Base-by-base conservation (phyloP, 2,888 invertebrate species). In the Oscheius sp. region DNA sequence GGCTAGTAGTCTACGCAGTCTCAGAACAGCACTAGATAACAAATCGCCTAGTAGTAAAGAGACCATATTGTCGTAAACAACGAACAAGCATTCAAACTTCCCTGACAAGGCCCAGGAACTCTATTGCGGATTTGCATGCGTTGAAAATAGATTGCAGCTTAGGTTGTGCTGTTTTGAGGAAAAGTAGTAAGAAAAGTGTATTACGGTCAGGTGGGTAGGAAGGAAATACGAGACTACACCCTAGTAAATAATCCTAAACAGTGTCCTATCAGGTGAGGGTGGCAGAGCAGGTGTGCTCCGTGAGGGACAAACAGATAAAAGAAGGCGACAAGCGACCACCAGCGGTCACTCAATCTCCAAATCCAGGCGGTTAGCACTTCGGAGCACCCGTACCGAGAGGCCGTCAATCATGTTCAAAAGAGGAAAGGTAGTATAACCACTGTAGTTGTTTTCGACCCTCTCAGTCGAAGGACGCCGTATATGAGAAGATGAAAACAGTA, bases 301-400 rank as follows among this genome's bases (percentile, higher is more conserved):
- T 50, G 65, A 50, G 51, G 33, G 65, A 65, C 65, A 65, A 65
- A 65, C 65, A 68, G 55, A 68, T 68, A 68, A 55, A 55, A 68
- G 37, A 51, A 68, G 53, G 55, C 55, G 68, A 68, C 53, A 68
- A 53, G 53, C 68, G 11, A 55, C 53, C 63, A 63, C 63, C 42
- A 63, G 48, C 63, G 63, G 63, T 63, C 63, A 63, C n/a, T 50
- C 50, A 47, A 35, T 4, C 37, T 35, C 11, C 7, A n/a, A 47
- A n/a, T 21, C 48, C n/a, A 29, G 5, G 37, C 2, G 10, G 10
- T 63, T 63, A 47, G 48, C 63, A 63, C 63, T 48, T 63, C 47
- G n/a, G 9, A 48, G 63, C n/a, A 47, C 48, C 29, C 35, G 1
- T 42, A 35, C 35, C 48, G 53, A 53, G 50, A 50, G 53, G 29